Conservation (phyloP, 2,888 invertebrate genomes). For the Cecidostiba fungosa region DNA sequence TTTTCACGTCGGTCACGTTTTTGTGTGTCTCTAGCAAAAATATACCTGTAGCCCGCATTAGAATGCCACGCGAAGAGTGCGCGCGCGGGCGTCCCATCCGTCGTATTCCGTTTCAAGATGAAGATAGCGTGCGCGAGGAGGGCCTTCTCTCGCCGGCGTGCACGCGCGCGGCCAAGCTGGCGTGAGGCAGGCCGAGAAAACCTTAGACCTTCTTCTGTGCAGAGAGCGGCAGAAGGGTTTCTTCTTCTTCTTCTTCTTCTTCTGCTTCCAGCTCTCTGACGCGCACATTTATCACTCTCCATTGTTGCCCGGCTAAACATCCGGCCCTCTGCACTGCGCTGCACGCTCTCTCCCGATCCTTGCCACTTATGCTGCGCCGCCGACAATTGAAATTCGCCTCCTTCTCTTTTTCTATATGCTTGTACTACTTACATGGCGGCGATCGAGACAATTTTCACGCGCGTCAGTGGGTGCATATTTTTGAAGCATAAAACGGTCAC, state of each 20-base stretch:
- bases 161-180: no score
- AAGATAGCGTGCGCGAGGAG: conserved; percentile 73
- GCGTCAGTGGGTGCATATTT: no score
- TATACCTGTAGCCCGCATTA: conserved; percentile 73
- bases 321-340: conserved; percentile 69
- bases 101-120: conserved; percentile 79
- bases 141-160: no score
- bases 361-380: not conserved
- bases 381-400: conserved; percentile 26
- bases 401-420: not conserved
- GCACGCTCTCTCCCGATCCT: conserved; percentile 57
- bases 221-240: conserved; percentile 9
- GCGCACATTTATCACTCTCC: conserved; percentile 77
- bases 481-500: no score
- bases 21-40: conserved; percentile 53
- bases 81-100: conserved; percentile 73
- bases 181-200: conserved; percentile 19
- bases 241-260: conserved; percentile 58
- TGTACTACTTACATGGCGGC: not conserved
- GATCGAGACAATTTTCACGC: not conserved
- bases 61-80: conserved; percentile 71
- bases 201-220: not conserved
- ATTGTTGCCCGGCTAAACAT: conserved; percentile 76
- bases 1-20: conserved; percentile 62
- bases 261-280: conserved; percentile 65